Percentiles rank a stretch among this genome's conserved stretches.
These are phyloP conservation scores for Buathra laborator DNA, from an alignment of 2,888 invertebrate species.

Conservation along the genomic window DNA sequence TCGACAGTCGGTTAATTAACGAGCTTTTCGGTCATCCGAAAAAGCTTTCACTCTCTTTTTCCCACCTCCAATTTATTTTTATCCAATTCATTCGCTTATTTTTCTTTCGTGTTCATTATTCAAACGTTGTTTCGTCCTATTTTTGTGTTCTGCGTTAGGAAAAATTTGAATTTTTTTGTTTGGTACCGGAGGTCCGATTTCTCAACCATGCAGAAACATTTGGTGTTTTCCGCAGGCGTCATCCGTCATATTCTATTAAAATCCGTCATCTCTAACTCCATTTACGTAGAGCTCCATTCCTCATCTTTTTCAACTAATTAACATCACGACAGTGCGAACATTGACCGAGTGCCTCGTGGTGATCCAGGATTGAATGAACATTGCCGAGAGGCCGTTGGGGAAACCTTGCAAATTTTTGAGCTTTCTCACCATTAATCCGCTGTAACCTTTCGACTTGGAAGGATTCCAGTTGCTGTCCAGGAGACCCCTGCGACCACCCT, in stretches of 20 bases:
- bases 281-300: not conserved
- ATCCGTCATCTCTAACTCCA: not conserved
- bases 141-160: not conserved
- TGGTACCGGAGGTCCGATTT: too few species aligned
- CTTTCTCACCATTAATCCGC: slow-evolving; percentile 40
- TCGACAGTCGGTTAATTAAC: slow-evolving; percentile 69
- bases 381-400: not conserved
- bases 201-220: too few species aligned
- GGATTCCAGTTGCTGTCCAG: slow-evolving; percentile 38
- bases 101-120: not conserved
- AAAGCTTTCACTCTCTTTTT: slow-evolving; percentile 30
- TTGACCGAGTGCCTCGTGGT: not conserved
- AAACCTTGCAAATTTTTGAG: slow-evolving; percentile 20
- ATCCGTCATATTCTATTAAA: slow-evolving; percentile 17
- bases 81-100: not conserved
- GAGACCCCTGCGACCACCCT: not conserved
- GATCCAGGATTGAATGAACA: not conserved
- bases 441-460: slow-evolving; percentile 46
- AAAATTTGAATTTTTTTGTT: not conserved
- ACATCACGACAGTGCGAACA: not conserved
- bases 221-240: not conserved
- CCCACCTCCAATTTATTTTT: not conserved
- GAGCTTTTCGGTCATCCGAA: slow-evolving; percentile 60
- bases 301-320: slow-evolving; percentile 24
- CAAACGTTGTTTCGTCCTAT: not conserved